Base-by-base conservation (phyloP, 30 jellyfish, hydroid and myxozoan genomes). In the Turritopsis rubra region DNA sequence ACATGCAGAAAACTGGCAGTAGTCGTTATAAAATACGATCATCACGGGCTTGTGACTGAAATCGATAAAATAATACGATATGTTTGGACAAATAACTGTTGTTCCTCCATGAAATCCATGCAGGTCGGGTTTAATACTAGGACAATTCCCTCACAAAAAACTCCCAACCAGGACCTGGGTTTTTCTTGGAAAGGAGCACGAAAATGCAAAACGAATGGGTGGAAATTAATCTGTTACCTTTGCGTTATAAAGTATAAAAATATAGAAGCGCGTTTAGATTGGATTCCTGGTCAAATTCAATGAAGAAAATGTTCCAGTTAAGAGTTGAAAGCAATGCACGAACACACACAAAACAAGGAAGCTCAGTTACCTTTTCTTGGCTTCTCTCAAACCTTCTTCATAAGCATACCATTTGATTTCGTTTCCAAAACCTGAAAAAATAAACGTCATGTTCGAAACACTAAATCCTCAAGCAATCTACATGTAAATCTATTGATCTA, bases 1-100 rank as follows among this genome's bases (percentile, higher is more conserved):
- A 94, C 99, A 91, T 79, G 85, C 73, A 0, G 96, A 86, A 28
- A 88, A 88, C 52, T 86, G 74, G 85, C 99, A 94, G 95, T 96
- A 94, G 71, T 95, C 90, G 79, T 89, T 89, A 84, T 89, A 89
- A 80, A 94, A 83, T 23, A 94, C 80, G 52, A 88, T 70, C 97
- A 94, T 89, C 26, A 91, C 87, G 20, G 95, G 88, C 52, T 84
- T 72, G 88, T 94, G 99, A 53, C 97, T 89, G 71, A 84, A 73
- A 84, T 30, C 7, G 60, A 41, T 41, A 5, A 41, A 41, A 41
- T n/a, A n/a, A n/a, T n/a, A n/a, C n/a, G n/a, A n/a, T n/a, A n/a
- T n/a, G n/a, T n/a, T n/a, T n/a, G n/a, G n/a, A n/a, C n/a, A n/a
- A n/a, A n/a, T n/a, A n/a, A n/a, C n/a, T n/a, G n/a, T n/a, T n/a